phyloP scores from a whole-genome alignment of 2,113 vertebrate species.

The Hemibagrus wyckioides region DNA sequence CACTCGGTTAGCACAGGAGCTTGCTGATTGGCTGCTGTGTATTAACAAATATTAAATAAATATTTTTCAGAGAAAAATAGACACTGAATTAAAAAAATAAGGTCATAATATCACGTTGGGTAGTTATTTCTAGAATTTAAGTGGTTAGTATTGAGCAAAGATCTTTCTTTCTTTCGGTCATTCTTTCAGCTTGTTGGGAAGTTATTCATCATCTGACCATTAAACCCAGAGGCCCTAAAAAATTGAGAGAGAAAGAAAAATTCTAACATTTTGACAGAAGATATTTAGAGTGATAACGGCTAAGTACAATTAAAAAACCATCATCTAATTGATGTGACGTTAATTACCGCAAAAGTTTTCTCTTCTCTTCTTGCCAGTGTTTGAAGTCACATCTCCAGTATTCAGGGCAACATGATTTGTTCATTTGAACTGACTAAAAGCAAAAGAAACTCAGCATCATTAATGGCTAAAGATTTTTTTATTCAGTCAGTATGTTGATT shows the following conservation, averaged over 20 bases:
- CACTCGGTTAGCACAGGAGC: not conserved
- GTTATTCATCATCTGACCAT: not conserved
- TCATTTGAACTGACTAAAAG: not conserved
- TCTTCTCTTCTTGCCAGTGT: not conserved
- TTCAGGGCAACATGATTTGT: not conserved
- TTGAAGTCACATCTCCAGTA: not conserved
- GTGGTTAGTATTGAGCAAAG: not conserved
- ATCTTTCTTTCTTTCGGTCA: not conserved
- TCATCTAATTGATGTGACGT: not conserved
- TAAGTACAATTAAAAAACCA: not conserved
- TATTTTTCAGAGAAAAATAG: not conserved
- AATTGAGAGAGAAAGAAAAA: not conserved
- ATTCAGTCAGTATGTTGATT: slow-evolving; percentile 37
- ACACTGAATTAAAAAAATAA: not conserved
- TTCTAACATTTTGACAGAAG: not conserved
- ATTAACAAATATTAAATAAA: not conserved
- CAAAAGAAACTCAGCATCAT: slow-evolving; percentile 14
- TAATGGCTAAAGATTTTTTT: slow-evolving; percentile 35
- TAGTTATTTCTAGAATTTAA: not conserved
- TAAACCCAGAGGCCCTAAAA: not conserved
- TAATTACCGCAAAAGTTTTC: not conserved
- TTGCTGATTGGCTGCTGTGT: not conserved
- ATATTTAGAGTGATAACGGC: slow-evolving; percentile 10
- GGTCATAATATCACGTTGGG: not conserved
- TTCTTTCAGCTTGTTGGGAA: not conserved